Percentiles rank a stretch among this genome's conserved stretches.
These are phyloP conservation scores for Phorcus lineatus DNA, from an alignment of 2,888 invertebrate species.

Conservation along the genomic window DNA sequence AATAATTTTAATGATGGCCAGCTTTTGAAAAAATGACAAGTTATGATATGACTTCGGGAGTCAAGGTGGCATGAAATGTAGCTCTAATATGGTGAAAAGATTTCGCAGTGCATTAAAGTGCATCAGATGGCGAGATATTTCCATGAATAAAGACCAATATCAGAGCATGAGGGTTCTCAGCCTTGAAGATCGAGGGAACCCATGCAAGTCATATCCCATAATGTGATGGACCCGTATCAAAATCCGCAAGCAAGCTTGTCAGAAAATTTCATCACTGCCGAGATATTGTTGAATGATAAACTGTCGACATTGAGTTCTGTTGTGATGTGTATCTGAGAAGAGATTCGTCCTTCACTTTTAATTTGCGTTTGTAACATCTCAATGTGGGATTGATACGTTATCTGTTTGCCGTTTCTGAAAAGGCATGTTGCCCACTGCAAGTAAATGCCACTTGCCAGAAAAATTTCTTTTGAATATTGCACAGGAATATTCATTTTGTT, in stretches of 20 bases:
- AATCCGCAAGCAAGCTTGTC: not conserved
- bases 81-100: not conserved
- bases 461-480: too few relatives aligned
- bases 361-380: conserved; percentile 1
- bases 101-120: not conserved
- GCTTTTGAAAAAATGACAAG: too few relatives aligned
- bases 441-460: too few relatives aligned
- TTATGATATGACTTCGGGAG: too few relatives aligned
- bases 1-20: too few relatives aligned
- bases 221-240: not conserved
- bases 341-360: not conserved
- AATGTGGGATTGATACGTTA: not conserved
- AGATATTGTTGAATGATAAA: not conserved
- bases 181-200: not conserved
- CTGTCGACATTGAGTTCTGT: not conserved
- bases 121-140: not conserved
- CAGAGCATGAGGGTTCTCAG: not conserved
- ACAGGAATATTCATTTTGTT: too few relatives aligned
- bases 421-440: too few relatives aligned
- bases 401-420: not conserved
- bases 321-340: not conserved
- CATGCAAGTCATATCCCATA: not conserved
- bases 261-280: not conserved
- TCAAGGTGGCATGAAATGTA: not conserved
- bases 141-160: not conserved